phyloP scores from a whole-genome alignment of 2,113 vertebrate species.

The Phrynosoma blainvillii region DNA sequence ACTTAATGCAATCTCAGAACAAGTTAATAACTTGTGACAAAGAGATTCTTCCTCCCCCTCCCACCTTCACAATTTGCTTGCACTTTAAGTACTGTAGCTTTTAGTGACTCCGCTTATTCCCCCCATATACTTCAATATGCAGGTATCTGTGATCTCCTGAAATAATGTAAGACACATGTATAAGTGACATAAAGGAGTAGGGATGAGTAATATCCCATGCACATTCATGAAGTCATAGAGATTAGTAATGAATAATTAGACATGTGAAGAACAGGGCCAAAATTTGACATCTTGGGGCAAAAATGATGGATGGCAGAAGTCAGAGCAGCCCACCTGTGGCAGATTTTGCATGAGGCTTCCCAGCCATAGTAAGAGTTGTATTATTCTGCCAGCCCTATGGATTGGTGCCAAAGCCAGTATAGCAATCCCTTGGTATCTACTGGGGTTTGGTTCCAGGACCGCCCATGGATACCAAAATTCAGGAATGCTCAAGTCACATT shows the following conservation, averaged over 20 bases:
- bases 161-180: slow-evolving; percentile 24
- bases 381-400: neutral
- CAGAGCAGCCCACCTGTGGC: neutral
- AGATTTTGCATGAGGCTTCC: neutral
- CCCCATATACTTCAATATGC: slow-evolving; percentile 41
- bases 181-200: neutral
- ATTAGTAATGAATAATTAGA: neutral
- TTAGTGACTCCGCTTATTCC: slow-evolving; percentile 48
- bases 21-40: neutral
- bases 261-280: too few species aligned
- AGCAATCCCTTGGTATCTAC: too few species aligned
- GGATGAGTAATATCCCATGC: slow-evolving; percentile 8
- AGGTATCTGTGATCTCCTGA: slow-evolving; percentile 41
- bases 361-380: neutral
- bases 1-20: slow-evolving; percentile 26
- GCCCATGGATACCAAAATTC: too few species aligned
- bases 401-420: neutral
- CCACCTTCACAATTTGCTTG: slow-evolving; percentile 47
- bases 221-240: neutral
- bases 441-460: too few species aligned
- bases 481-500: too few species aligned
- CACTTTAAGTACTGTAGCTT: slow-evolving; percentile 44
- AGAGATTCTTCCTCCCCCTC: neutral
- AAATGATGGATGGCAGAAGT: neutral
- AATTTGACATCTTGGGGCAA: neutral